phyloP scores from a whole-genome alignment of 2,797 vertebrate genomes.

The Merluccius polli region DNA sequence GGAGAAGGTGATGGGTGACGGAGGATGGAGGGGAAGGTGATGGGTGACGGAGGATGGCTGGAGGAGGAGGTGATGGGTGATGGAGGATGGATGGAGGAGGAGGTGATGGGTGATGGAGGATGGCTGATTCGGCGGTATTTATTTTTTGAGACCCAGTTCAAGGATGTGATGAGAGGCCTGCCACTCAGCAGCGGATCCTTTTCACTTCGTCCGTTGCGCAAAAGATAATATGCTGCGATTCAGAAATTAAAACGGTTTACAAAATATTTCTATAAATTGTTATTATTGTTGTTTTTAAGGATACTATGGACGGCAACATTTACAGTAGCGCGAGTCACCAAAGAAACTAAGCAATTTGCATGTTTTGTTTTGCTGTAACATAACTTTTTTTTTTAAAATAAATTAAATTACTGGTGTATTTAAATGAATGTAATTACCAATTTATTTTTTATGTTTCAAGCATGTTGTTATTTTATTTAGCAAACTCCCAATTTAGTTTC shows the following conservation, averaged over 20 bases:
- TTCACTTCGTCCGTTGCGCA: background rate
- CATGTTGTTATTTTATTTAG: conserved; percentile 67
- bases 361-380: conserved; percentile 70
- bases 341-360: conserved; percentile 75
- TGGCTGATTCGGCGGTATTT: conserved; percentile 66
- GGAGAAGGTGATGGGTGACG: no score
- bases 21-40: conserved; percentile 40
- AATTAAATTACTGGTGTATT: conserved; percentile 70
- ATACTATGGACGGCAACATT: conserved; percentile 52
- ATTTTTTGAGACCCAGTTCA: conserved; percentile 51
- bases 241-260: conserved; percentile 44
- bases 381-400: conserved; percentile 64
- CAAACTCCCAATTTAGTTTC: conserved; percentile 60
- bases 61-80: no score
- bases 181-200: background rate
- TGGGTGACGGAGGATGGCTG: no score
- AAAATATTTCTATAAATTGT: conserved; percentile 34
- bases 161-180: conserved; percentile 26
- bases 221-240: background rate
- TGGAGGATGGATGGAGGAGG: no score
- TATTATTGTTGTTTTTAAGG: conserved; percentile 50
- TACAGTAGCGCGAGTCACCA: conserved; percentile 69
- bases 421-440: conserved; percentile 80
- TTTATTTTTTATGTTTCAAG: conserved; percentile 63
- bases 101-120: no score